Evolutionary conservation across 2,888 invertebrate species (phyloP), one percentile per base, ranked within the genome.

Genomic region (Netelia fuscicornis): DNA sequence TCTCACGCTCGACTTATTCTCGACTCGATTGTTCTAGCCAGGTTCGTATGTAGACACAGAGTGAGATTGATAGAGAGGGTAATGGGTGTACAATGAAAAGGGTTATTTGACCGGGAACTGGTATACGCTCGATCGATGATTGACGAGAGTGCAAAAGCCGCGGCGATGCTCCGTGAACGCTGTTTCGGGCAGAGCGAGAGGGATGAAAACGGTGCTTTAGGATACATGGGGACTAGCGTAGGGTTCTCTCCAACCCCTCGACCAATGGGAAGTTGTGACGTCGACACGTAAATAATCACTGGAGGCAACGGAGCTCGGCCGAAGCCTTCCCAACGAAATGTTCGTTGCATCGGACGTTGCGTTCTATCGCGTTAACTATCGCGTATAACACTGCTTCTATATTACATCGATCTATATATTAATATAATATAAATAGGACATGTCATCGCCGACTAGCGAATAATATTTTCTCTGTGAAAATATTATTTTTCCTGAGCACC

Each of bases 281-380:
- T 81, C 78, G 85, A 86, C 89, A 89, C 86, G 88, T 88, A 89
- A 90, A 90, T 90, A 90, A 90, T 90, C 90, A 88, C 88, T 67
- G 42, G 77, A 60, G 77, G 17, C 65, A 67, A 10, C 58, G 56
- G 64, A 42, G 44, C 23, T 58, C 17, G 58, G 20, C n/a, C 54
- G 5, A 37, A 8, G 37, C 6, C 11, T 48, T 11, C 48, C 2
- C 48, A 48, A 48, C 11, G 11, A 10, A 13, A 48, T 13, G 13
- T 13, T 48, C 17, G 64, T 72, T 71, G 42, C 70, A 71, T 80
- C 64, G 37, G 9, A 23, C 20, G 58, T 58, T 20, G 10, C 17
- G 58, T 77, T 74, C 78, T 62, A 75, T 85, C 74, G 85, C 83
- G 86, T 87, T 86, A 86, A 86, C 86, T 87, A 88, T 86, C 88